These are phyloP conservation scores for Caenorhabditis inopinata DNA, from an alignment of 1,140 invertebrate genomes.

Conservation along the genomic window DNA sequence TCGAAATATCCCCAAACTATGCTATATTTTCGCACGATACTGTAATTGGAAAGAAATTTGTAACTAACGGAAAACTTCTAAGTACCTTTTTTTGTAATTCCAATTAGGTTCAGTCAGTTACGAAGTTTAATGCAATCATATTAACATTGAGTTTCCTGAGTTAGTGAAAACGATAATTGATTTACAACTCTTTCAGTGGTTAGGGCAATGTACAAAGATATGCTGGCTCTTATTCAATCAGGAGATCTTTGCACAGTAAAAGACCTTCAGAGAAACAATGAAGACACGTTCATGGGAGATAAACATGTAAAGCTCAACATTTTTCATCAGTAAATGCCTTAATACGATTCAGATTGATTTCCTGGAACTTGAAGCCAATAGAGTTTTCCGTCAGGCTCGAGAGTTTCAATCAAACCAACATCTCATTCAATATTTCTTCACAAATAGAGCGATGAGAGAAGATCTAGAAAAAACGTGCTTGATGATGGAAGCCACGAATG, in stretches of 20 bases:
- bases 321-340: no score
- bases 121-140: no score
- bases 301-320: constrained; percentile 8
- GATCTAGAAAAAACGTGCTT: constrained; percentile 26
- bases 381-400: constrained; percentile 35
- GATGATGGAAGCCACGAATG: background rate
- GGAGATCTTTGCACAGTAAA: background rate
- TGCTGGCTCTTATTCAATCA: background rate
- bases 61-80: no score
- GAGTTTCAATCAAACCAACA: constrained; percentile 10
- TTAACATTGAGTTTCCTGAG: no score
- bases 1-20: no score
- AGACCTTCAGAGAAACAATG: background rate
- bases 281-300: constrained; percentile 3
- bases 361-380: background rate
- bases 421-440: constrained; percentile 38
- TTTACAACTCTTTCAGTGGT: constrained; percentile 10
- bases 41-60: no score
- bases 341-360: constrained; percentile 32
- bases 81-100: no score
- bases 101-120: no score
- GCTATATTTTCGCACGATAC: no score
- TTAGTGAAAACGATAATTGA: no score
- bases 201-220: constrained; percentile 38
- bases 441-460: constrained; percentile 22